A percentile compares a stretch with the other conserved stretches of the same genome.
These are phyloP conservation scores for Gambusia yucatana DNA, from an alignment of 2,797 vertebrate species.

Conservation along the genomic window DNA sequence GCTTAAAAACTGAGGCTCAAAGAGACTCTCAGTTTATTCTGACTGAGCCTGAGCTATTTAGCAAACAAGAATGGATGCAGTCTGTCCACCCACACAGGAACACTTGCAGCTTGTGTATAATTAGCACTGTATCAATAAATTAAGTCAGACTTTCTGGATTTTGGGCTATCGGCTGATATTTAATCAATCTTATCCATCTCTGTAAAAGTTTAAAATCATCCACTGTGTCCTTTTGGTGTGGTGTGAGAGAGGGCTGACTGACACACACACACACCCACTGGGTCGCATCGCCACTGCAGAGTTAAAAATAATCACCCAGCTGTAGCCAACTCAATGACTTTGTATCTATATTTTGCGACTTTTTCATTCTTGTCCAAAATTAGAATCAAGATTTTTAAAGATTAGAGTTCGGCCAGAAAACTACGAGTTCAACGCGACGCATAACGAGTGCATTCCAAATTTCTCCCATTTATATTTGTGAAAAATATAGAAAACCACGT, in stretches of 20 bases:
- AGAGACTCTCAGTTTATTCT: not conserved
- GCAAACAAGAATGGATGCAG: not conserved
- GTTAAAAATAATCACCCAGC: not conserved
- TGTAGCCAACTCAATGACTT: not conserved
- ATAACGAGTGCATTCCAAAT: not conserved
- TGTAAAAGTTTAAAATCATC: not conserved
- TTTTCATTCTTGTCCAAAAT: not conserved
- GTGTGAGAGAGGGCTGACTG: not conserved
- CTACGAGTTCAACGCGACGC: not conserved
- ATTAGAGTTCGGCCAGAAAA: not conserved
- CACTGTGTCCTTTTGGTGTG: not conserved
- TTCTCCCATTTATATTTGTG: not conserved
- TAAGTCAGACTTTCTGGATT: not conserved
- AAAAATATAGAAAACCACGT: not conserved
- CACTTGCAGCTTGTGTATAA: not conserved
- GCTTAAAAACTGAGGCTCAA: not conserved
- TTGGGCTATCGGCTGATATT: not conserved
- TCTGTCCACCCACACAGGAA: not conserved
- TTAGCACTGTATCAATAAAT: not conserved
- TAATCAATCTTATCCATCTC: not conserved
- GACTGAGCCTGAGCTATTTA: not conserved
- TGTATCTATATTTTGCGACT: not conserved
- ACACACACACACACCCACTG: not conserved
- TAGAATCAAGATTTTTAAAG: not conserved
- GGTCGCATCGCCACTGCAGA: not conserved